phyloP scores from a whole-genome alignment of 2,113 vertebrate species.

The Edolisoma coerulescens region DNA sequence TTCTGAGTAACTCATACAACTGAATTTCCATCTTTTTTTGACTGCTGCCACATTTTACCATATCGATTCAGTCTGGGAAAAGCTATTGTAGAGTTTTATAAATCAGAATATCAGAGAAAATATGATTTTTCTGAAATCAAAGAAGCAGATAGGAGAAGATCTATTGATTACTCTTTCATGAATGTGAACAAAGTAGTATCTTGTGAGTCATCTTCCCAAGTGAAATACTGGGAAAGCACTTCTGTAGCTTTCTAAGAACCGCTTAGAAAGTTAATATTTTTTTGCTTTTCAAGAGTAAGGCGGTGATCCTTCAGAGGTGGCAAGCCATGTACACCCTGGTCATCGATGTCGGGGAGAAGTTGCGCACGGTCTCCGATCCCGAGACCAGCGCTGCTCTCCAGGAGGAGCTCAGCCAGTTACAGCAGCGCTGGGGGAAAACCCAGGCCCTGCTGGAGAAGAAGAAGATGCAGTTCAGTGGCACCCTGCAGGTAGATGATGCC shows the following conservation, averaged over 20 bases:
- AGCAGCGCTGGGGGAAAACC: slow-evolving; percentile 78
- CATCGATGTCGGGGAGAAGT: slow-evolving; percentile 77
- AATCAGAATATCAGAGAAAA: background rate
- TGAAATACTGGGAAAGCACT: background rate
- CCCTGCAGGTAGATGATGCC: slow-evolving; percentile 68
- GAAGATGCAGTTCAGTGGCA: slow-evolving; percentile 56
- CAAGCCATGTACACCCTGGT: slow-evolving; percentile 75
- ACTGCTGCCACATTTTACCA: background rate
- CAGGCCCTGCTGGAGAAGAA: slow-evolving; percentile 70
- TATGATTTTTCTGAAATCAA: background rate
- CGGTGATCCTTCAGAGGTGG: slow-evolving; percentile 79
- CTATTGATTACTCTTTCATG: background rate
- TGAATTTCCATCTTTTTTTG: background rate
- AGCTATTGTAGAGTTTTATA: background rate
- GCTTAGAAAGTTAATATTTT: background rate
- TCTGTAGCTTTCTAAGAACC: background rate
- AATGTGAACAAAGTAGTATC: background rate
- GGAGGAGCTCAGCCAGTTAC: slow-evolving; percentile 73
- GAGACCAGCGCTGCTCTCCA: slow-evolving; percentile 70
- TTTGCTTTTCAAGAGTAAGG: slow-evolving; percentile 71
- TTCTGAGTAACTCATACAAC: background rate
- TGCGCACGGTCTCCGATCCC: slow-evolving; percentile 66
- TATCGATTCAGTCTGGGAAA: background rate
- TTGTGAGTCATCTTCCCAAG: background rate
- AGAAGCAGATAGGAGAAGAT: background rate